phyloP scores from a whole-genome alignment of 2,113 vertebrate species.

The Chlorodrepanis virens region DNA sequence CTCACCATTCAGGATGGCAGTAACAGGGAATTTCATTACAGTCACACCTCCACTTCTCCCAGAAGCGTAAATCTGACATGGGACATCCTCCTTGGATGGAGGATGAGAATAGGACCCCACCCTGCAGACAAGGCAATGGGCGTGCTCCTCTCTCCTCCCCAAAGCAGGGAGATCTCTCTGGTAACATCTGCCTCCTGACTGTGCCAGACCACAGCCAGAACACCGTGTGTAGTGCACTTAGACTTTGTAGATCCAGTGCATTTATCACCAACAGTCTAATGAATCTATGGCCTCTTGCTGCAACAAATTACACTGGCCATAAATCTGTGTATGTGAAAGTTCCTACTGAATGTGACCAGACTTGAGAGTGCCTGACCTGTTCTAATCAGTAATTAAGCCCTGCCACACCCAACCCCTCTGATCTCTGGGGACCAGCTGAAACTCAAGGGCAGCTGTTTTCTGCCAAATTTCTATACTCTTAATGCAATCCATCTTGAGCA shows the following conservation, averaged over 20 bases:
- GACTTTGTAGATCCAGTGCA: background rate
- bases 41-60: background rate
- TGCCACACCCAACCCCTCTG: background rate
- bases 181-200: background rate
- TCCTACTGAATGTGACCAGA: background rate
- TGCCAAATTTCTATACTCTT: background rate
- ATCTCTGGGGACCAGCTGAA: background rate
- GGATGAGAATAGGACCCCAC: background rate
- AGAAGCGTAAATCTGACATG: background rate
- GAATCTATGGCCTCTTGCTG: background rate
- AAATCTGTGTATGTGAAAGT: background rate
- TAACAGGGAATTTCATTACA: background rate
- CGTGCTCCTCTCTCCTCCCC: background rate
- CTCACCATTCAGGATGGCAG: background rate
- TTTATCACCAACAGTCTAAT: background rate
- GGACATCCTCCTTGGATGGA: background rate
- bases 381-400: background rate
- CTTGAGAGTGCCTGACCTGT: background rate
- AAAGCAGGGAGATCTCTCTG: background rate
- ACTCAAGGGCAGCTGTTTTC: background rate
- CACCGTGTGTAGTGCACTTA: background rate
- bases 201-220: background rate
- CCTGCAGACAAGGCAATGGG: fast-evolving
- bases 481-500: background rate
- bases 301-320: background rate